Conservation (phyloP, 2,797 vertebrate species). For the Apodemus agrarius region DNA sequence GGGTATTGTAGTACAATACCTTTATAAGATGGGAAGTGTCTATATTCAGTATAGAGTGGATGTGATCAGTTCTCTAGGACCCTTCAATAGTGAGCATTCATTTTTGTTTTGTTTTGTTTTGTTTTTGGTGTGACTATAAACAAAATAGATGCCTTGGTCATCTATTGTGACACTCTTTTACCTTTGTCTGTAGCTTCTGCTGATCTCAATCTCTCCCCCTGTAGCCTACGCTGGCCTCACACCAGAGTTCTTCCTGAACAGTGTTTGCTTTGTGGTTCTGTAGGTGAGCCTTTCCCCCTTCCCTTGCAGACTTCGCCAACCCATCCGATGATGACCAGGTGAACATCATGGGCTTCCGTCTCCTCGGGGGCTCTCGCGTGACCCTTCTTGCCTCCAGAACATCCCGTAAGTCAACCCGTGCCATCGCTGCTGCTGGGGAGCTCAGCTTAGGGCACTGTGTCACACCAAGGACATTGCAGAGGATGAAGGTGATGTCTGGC, state of each 20-base stretch:
- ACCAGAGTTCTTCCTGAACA: neutral
- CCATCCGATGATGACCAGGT: conserved; percentile 92
- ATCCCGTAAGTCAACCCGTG: conserved; percentile 92
- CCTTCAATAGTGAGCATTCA: neutral
- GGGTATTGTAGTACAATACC: neutral
- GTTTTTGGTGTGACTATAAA: neutral
- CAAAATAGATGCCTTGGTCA: neutral
- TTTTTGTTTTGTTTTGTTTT: neutral
- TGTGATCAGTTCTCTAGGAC: neutral
- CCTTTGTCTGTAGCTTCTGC: neutral
- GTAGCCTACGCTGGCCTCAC: neutral
- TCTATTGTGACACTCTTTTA: conserved; percentile 19
- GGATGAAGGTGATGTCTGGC: neutral
- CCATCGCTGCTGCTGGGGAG: neutral
- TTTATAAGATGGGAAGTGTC: neutral
- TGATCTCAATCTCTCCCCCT: neutral
- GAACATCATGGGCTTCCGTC: conserved; percentile 93
- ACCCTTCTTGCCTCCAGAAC: conserved; percentile 96
- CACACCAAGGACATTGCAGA: neutral
- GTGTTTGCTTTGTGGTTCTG: neutral
- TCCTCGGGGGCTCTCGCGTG: conserved; percentile 93
- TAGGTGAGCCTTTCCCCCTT: conserved; percentile 29
- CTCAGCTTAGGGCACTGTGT: neutral
- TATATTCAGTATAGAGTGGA: neutral
- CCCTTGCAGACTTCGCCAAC: conserved; percentile 90